Conservation (phyloP, 2,113 vertebrate species). For the Larimichthys polyactis region DNA sequence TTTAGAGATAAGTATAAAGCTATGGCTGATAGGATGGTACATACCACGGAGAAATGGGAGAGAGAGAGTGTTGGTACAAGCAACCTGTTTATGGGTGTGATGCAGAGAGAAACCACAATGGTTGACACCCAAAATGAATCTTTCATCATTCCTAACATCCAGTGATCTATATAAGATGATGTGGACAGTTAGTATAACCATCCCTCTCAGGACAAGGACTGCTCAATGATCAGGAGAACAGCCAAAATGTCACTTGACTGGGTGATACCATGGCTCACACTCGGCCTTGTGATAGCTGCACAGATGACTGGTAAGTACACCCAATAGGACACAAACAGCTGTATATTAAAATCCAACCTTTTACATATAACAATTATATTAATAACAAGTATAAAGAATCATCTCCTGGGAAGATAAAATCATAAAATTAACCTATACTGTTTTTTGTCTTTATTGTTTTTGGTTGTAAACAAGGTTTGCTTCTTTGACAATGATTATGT, state of each 20-base stretch:
- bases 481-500: neutral
- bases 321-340: neutral
- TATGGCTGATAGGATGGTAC: neutral
- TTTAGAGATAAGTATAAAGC: constrained; percentile 1
- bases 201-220: neutral
- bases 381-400: neutral
- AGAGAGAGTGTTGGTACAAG: constrained; percentile 35
- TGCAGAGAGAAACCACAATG: constrained; percentile 5
- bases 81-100: constrained; percentile 40
- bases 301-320: constrained; percentile 48
- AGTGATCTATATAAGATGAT: constrained; percentile 48
- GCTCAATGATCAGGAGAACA: constrained; percentile 38
- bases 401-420: neutral
- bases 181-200: neutral
- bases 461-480: neutral
- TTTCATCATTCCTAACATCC: constrained; percentile 61
- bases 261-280: constrained; percentile 64
- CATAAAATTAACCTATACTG: neutral
- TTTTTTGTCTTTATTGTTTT: neutral
- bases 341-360: neutral
- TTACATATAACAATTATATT: no score
- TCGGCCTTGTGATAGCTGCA: constrained; percentile 46
- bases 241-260: constrained; percentile 55
- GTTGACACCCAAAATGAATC: constrained; percentile 40
- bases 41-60: neutral